Percentiles rank a stretch among this genome's conserved stretches.
phyloP scores from a whole-genome alignment of 2,113 vertebrate genomes.

The Cyanoderma ruficeps region DNA sequence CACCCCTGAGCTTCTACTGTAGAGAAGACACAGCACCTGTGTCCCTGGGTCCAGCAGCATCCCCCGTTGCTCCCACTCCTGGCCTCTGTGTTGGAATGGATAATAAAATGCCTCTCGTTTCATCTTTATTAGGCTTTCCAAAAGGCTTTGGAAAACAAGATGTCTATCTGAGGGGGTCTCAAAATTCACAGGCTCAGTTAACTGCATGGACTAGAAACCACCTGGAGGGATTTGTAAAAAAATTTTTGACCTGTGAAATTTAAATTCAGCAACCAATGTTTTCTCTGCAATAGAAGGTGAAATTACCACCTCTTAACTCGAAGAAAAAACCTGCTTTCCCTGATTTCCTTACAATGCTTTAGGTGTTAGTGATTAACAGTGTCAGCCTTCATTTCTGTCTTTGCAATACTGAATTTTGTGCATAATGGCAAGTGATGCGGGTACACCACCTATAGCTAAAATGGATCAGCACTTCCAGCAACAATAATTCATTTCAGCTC shows the following conservation, averaged over 20 bases:
- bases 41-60: neutral
- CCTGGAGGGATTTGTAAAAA: neutral
- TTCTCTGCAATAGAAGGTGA: neutral
- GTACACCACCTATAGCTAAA: conserved; percentile 9
- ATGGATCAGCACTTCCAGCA: neutral
- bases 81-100: neutral
- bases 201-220: neutral
- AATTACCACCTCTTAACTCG: neutral
- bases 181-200: neutral
- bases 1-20: neutral
- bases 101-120: neutral
- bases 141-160: neutral
- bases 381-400: neutral
- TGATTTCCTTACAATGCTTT: neutral
- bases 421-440: neutral
- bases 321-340: neutral
- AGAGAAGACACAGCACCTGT: neutral
- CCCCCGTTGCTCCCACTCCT: neutral
- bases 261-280: neutral
- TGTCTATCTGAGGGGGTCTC: neutral
- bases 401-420: neutral
- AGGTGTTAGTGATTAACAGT: neutral
- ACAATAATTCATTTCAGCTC: neutral
- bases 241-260: neutral
- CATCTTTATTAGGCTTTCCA: neutral